Evolutionary conservation across 2,888 invertebrate genomes (phyloP).

Genomic region (Philopedon plagiatum): DNA sequence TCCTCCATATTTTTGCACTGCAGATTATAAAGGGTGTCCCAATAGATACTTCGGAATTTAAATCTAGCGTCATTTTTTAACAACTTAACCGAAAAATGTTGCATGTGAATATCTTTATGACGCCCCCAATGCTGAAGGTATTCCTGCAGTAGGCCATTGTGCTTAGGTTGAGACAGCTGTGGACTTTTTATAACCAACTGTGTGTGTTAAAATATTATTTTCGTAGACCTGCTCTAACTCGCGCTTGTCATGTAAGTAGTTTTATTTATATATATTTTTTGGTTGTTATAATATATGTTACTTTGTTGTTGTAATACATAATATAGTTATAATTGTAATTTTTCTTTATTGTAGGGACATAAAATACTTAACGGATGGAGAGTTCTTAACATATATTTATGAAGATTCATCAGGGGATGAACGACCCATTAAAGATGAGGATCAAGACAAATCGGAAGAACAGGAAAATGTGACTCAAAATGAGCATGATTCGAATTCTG

Average conservation of each 20-base stretch:
- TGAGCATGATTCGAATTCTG: background rate
- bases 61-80: no score
- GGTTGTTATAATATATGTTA: background rate
- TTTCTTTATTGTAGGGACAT: background rate
- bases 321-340: background rate
- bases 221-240: no score
- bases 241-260: slow-evolving; percentile 3
- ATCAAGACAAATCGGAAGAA: background rate
- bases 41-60: no score
- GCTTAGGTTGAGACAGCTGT: slow-evolving; percentile 1
- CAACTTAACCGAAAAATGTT: no score
- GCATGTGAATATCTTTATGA: background rate
- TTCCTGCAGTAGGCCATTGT: background rate
- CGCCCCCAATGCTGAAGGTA: background rate
- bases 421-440: background rate
- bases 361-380: background rate
- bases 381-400: background rate
- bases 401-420: background rate
- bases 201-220: background rate
- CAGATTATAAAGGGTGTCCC: no score
- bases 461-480: background rate
- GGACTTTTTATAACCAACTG: background rate
- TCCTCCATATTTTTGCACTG: no score
- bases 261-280: background rate
- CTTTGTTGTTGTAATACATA: background rate